These are phyloP conservation scores for Centrocercus urophasianus DNA, from an alignment of 2,113 vertebrate species.

Conservation along the genomic window DNA sequence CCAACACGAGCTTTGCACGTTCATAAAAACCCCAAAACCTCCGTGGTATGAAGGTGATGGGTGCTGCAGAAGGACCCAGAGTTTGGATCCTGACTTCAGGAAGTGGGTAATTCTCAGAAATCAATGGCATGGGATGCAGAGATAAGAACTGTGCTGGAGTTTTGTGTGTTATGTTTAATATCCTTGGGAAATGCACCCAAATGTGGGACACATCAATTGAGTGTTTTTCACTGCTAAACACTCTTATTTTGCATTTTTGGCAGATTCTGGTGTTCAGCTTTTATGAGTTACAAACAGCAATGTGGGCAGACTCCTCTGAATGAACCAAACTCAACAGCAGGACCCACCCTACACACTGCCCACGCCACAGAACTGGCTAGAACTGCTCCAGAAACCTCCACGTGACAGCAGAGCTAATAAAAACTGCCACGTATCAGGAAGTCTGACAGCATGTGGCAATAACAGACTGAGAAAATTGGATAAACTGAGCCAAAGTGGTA, in stretches of 20 bases:
- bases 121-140: fast-evolving
- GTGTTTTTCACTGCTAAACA: background rate
- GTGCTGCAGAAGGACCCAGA: background rate
- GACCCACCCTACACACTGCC: background rate
- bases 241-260: background rate
- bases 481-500: background rate
- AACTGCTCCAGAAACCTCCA: fast-evolving
- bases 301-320: background rate
- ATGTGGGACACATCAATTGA: background rate
- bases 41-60: fast-evolving
- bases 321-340: background rate
- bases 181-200: background rate
- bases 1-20: background rate
- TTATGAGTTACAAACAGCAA: background rate
- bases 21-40: background rate
- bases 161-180: fast-evolving
- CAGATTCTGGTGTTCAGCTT: background rate
- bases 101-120: background rate
- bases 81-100: background rate
- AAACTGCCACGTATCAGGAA: background rate
- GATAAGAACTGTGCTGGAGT: background rate
- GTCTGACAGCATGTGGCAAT: background rate
- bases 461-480: background rate
- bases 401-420: background rate
- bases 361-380: fast-evolving